A percentile compares a stretch with the other conserved stretches of the same genome.
Evolutionary conservation across 2,888 invertebrate species (phyloP).

Genomic region (Epirrita christyi): DNA sequence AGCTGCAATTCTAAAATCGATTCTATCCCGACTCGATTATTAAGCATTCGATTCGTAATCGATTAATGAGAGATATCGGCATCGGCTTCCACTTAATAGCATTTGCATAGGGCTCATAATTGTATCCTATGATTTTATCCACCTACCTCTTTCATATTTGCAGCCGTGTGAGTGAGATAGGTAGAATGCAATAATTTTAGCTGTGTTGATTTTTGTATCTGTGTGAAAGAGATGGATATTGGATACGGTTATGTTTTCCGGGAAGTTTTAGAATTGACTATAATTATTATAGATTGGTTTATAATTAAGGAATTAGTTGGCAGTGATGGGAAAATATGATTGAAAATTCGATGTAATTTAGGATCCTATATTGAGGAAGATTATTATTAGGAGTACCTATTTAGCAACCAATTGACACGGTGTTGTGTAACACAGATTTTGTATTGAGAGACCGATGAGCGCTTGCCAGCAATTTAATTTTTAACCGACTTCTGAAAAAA

Average conservation of each 20-base stretch:
- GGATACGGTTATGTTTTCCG: constrained; percentile 19
- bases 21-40: constrained; percentile 37
- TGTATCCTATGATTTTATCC: constrained; percentile 18
- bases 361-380: too few relatives aligned
- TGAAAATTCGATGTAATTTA: too few relatives aligned
- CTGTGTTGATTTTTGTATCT: neutral
- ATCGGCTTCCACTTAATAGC: constrained; percentile 37
- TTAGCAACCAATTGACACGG: too few relatives aligned
- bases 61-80: constrained; percentile 37
- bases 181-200: neutral
- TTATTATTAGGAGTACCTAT: too few relatives aligned
- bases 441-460: too few relatives aligned
- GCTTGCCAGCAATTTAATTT: too few relatives aligned
- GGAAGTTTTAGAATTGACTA: constrained; percentile 23
- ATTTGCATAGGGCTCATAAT: constrained; percentile 38
- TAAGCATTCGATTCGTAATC: constrained; percentile 41
- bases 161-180: constrained; percentile 11
- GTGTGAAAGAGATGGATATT: constrained; percentile 2
- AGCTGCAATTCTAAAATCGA: constrained; percentile 33
- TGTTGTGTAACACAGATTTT: too few relatives aligned
- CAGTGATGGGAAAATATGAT: neutral
- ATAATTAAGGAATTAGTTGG: constrained; percentile 12
- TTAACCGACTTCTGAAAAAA: too few relatives aligned
- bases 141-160: constrained; percentile 2
- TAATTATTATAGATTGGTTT: constrained; percentile 17